These are phyloP conservation scores for Corella eumyota DNA, from an alignment of 23 tunicate genomes.

Conservation along the genomic window DNA sequence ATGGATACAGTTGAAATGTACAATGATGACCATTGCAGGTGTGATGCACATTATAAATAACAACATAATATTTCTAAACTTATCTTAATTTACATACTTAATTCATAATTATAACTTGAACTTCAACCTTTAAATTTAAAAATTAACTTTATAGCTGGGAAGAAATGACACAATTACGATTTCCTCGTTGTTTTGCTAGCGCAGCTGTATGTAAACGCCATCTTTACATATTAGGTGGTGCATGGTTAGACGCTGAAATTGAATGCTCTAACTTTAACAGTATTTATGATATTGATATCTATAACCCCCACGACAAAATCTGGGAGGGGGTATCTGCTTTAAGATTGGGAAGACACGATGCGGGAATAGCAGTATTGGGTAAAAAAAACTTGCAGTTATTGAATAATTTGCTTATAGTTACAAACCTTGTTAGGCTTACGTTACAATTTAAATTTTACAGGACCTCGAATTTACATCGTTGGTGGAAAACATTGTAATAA, in stretches of 20 bases:
- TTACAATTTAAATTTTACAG: slow-evolving; percentile 11
- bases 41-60: neutral
- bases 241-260: slow-evolving; percentile 81
- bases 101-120: neutral
- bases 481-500: slow-evolving; percentile 92
- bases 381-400: neutral
- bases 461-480: slow-evolving; percentile 74
- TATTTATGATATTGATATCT: slow-evolving; percentile 79
- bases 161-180: slow-evolving; percentile 38
- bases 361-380: slow-evolving; percentile 80
- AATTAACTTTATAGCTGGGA: slow-evolving; percentile 49
- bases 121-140: neutral
- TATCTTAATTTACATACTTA: neutral
- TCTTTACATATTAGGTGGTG: slow-evolving; percentile 67
- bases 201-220: slow-evolving; percentile 27
- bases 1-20: slow-evolving; percentile 65
- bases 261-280: slow-evolving; percentile 81
- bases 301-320: slow-evolving; percentile 36
- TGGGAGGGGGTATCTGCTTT: slow-evolving; percentile 84
- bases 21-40: slow-evolving; percentile 51
- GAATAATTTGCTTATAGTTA: neutral
- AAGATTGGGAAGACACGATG: slow-evolving; percentile 77
- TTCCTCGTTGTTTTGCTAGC: slow-evolving; percentile 88
- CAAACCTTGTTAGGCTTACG: neutral
- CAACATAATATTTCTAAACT: neutral